These are phyloP conservation scores for Helostoma temminkii DNA, from an alignment of 2,797 vertebrate genomes.

Conservation along the genomic window DNA sequence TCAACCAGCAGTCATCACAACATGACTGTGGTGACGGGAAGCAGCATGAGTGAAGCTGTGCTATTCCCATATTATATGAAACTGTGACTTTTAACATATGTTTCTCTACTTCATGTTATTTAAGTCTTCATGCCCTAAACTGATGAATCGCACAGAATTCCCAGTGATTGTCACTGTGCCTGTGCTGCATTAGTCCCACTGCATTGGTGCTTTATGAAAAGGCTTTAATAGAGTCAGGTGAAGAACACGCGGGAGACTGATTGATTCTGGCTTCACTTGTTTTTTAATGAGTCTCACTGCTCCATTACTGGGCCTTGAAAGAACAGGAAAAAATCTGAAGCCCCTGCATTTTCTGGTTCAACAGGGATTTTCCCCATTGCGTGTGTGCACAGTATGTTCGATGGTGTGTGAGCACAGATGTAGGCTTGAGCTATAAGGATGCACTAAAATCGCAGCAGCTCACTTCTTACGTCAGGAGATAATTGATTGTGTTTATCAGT, in stretches of 20 bases:
- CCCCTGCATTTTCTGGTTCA: too few species aligned
- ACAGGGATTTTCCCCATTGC: conserved; percentile 7
- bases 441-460: conserved; percentile 6
- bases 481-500: neutral
- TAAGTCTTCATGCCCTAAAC: neutral
- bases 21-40: neutral
- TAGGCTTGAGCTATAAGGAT: neutral
- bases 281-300: conserved; percentile 42
- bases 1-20: conserved; percentile 1
- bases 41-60: neutral
- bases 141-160: conserved; percentile 5
- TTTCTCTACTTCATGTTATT: neutral
- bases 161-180: conserved; percentile 2
- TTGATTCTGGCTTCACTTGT: conserved; percentile 52
- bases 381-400: conserved; percentile 17
- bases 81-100: neutral
- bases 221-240: conserved; percentile 60
- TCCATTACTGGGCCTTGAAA: conserved; percentile 22
- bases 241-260: conserved; percentile 54
- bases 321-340: conserved; percentile 16
- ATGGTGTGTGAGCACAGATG: neutral
- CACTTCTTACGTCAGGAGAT: neutral
- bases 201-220: conserved; percentile 45
- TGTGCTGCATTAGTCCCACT: conserved; percentile 52
- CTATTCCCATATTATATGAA: neutral